Evolutionary conservation across 2,113 vertebrate species (phyloP).

Genomic region (Oncorhynchus tshawytscha): DNA sequence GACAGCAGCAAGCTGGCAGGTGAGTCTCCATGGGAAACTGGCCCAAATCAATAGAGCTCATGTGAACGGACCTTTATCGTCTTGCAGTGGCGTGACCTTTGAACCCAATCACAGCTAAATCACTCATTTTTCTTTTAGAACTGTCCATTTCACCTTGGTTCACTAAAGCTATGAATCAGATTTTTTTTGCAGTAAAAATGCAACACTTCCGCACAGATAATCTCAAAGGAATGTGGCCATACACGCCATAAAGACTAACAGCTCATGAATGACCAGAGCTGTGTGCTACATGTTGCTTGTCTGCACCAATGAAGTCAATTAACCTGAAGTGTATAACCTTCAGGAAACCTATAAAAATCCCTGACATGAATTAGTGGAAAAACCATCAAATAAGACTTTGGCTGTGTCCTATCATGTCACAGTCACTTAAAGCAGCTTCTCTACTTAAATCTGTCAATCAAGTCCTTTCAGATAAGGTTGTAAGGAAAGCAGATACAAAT

Average conservation of each 20-base stretch:
- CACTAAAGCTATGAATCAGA: conserved; percentile 40
- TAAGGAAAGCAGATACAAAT: too few relatives aligned
- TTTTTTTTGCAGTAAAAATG: conserved; percentile 20
- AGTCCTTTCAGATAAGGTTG: too few relatives aligned
- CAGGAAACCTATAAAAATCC: background rate
- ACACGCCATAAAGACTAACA: background rate
- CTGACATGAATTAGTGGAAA: background rate
- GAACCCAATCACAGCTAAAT: conserved; percentile 28
- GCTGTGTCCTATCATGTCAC: too few relatives aligned
- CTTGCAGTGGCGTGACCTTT: conserved; percentile 33
- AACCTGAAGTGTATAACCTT: conserved; percentile 20
- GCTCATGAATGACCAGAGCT: background rate
- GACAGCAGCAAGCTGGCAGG: conserved; percentile 94
- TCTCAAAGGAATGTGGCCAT: background rate
- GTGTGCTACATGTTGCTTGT: background rate
- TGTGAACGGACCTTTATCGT: conserved; percentile 37
- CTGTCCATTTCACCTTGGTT: conserved; percentile 12
- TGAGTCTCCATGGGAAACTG: conserved; percentile 54
- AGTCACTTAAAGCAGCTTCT: too few relatives aligned
- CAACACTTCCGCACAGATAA: background rate
- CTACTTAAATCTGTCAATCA: too few relatives aligned
- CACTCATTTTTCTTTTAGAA: conserved; percentile 6
- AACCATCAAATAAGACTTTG: too few relatives aligned
- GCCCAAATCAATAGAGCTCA: conserved; percentile 1
- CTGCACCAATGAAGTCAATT: background rate